Evolutionary conservation across 2,113 vertebrate species (phyloP).

Genomic region (Oryctolagus cuniculus): DNA sequence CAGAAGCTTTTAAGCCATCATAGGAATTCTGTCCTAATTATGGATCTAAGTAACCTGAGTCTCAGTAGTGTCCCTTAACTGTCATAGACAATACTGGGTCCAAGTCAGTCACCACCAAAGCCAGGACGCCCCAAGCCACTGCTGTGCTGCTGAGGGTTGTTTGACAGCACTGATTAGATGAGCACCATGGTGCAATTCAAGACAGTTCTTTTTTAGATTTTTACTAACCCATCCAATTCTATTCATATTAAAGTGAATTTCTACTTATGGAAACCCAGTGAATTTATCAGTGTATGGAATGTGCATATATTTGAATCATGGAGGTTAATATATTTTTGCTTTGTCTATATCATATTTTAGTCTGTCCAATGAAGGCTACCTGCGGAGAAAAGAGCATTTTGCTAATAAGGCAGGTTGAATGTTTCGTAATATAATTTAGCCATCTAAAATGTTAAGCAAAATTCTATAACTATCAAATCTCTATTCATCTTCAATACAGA

Average conservation of each 20-base stretch:
- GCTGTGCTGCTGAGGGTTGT: background rate
- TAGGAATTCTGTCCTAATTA: background rate
- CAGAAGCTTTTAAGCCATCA: background rate
- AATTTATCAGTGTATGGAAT: too few relatives aligned
- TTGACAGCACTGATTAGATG: background rate
- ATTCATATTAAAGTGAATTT: too few relatives aligned
- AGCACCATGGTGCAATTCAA: background rate
- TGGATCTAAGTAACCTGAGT: background rate
- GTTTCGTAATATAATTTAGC: background rate
- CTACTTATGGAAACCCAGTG: too few relatives aligned
- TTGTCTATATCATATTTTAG: background rate
- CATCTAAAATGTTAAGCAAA: background rate
- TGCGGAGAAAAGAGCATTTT: background rate
- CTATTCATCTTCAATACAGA: background rate
- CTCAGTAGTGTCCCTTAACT: background rate
- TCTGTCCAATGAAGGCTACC: background rate
- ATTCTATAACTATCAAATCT: background rate
- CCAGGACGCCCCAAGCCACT: background rate
- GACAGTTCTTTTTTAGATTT: background rate
- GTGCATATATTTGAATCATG: background rate
- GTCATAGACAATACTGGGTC: background rate
- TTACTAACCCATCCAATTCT: background rate
- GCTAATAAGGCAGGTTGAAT: background rate
- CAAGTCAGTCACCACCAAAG: background rate
- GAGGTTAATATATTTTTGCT: background rate